Conservation (phyloP, 2,113 vertebrate species). For the Balaenoptera acutorostrata region DNA sequence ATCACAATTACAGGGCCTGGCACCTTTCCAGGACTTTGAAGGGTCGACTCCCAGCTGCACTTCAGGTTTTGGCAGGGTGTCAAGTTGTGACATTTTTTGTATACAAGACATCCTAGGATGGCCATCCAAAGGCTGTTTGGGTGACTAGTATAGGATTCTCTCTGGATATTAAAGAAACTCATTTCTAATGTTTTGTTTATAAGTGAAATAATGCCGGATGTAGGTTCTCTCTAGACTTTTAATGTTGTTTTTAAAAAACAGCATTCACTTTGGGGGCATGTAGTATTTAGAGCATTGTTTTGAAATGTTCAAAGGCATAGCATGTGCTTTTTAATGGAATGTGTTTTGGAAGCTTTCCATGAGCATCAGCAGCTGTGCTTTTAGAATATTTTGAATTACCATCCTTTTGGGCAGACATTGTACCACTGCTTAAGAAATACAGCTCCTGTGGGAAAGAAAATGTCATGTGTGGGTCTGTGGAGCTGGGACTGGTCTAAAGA, state of each 20-base stretch:
- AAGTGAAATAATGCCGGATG: conserved; percentile 25
- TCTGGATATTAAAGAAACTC: conserved; percentile 36
- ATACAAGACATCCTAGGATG: conserved; percentile 11
- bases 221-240: conserved; percentile 25
- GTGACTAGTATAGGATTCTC: background rate
- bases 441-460: conserved; percentile 20
- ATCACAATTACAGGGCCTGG: conserved; percentile 44
- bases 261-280: conserved; percentile 32
- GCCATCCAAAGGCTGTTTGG: background rate
- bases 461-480: background rate
- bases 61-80: conserved; percentile 64
- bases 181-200: conserved; percentile 30
- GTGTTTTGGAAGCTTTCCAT: conserved; percentile 70
- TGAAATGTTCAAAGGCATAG: conserved; percentile 58
- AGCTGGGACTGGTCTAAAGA: background rate
- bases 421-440: conserved; percentile 47
- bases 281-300: conserved; percentile 66
- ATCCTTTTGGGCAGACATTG: conserved; percentile 38
- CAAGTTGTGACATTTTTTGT: conserved; percentile 57
- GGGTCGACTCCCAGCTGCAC: conserved; percentile 63
- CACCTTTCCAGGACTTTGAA: conserved; percentile 62
- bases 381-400: conserved; percentile 62
- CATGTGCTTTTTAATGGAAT: conserved; percentile 65
- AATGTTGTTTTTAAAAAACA: conserved; percentile 49
- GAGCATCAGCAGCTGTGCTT: conserved; percentile 63